Conservation (phyloP, 2,797 vertebrate species). For the Momotus momota region DNA sequence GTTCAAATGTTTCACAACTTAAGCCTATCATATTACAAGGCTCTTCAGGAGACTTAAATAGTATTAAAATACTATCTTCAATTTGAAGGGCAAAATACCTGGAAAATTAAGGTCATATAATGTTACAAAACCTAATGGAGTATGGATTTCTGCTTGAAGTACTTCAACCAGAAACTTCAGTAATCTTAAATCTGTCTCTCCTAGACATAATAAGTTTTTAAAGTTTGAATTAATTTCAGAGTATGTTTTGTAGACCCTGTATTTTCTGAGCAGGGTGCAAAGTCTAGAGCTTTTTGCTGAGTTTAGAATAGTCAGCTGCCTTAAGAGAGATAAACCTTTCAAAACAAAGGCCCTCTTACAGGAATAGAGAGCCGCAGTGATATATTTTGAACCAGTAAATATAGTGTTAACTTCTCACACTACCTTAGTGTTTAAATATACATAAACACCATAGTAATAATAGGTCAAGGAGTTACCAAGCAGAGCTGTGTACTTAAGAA, state of each 20-base stretch:
- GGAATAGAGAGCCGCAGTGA: slow-evolving; percentile 27
- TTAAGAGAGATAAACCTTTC: slow-evolving; percentile 31
- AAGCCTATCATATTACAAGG: slow-evolving; percentile 64
- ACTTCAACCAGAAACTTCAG: slow-evolving; percentile 75
- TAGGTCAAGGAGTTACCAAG: neutral
- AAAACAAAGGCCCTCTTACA: slow-evolving; percentile 11
- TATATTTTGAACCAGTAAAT: neutral
- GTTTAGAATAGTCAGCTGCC: slow-evolving; percentile 22
- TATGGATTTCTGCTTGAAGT: slow-evolving; percentile 77
- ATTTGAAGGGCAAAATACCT: slow-evolving; percentile 79
- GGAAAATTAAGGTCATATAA: slow-evolving; percentile 80
- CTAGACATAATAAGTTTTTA: slow-evolving; percentile 67
- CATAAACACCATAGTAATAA: neutral
- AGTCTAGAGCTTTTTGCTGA: neutral
- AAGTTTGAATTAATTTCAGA: slow-evolving; percentile 73
- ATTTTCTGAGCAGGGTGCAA: slow-evolving; percentile 60
- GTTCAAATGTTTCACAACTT: slow-evolving; percentile 69
- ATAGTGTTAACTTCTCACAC: neutral
- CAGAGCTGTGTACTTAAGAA: neutral
- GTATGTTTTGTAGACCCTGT: slow-evolving; percentile 45
- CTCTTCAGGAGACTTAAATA: slow-evolving; percentile 69
- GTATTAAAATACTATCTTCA: slow-evolving; percentile 75
- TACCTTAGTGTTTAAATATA: neutral
- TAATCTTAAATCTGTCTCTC: slow-evolving; percentile 75
- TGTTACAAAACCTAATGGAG: slow-evolving; percentile 75